Evolutionary conservation across 1,140 invertebrate genomes (phyloP), one percentile per base, ranked within the genome.

Genomic region (Belonocnema kinseyi): DNA sequence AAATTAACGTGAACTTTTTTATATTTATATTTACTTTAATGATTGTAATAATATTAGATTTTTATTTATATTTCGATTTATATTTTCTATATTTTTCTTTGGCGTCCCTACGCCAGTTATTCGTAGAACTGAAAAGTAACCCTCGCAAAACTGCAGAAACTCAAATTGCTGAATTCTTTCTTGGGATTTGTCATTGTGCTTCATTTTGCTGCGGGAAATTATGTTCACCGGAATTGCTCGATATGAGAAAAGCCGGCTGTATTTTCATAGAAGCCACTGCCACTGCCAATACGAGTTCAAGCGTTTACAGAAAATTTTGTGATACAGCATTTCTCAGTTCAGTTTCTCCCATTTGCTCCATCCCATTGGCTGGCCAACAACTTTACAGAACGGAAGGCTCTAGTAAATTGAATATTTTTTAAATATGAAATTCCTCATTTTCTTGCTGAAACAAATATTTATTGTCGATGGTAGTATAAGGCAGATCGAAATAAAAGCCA

Each of bases 281-380:
- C 50, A 74, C 54, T n/a, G 70, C 75, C 7, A 81, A 84, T 50
- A 79, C 77, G 3, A 83, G 77, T 73, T 77, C 75, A 26, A 53
- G 75, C 53, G 75, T 79, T 7, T 79, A 84, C 26, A 73, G 77
- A 40, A 80, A 75, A 79, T 61, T 82, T 17, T 84, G 82, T 61
- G 81, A 82, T 8, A 52, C 82, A 54, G 72, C 74, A 21, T 70
- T 73, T 12, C 46, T 82, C 0, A 50, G 40, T 16, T 74, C 50
- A 40, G 53, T 74, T 54, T 58, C 71, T 3, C 26, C 52, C 66
- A 19, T 46, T 26, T 84, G 79, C 16, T 81, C 79, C 8, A 46
- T 76, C 16, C 19, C 21, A 0, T 12, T 82, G 11, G 79, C 81
- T 6, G 74, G 74, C 17, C 81, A 81, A 21, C 66, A 52, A 14